Base-by-base conservation (phyloP, 2,888 invertebrate genomes). In the Oasisia sp. region DNA sequence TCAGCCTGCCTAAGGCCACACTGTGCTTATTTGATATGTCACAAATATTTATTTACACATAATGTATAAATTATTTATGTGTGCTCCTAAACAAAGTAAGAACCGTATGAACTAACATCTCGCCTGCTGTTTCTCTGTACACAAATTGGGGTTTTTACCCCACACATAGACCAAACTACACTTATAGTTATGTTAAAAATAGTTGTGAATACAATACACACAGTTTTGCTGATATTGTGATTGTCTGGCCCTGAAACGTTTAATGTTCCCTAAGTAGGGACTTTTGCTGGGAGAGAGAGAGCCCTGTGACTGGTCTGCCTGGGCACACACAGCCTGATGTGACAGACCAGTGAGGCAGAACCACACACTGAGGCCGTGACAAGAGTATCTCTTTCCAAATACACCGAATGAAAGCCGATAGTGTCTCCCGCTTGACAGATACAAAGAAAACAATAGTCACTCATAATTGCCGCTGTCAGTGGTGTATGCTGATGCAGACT, bases 301-400 rank as follows among this genome's bases (percentile, higher is more conserved):
- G 27, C 27, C 19, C 74, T 74, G 74, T 74, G 27, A 74, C 27
- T 74, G 14, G 74, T 1, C 19, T 27, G 74, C 74, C 74, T 74
- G 74, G 27, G 27, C 74, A 14, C n/a, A 19, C 74, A 74, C 5
- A 27, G 74, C 74, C 19, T 27, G 19, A 74, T 27, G 27, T 74
- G 27, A 74, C 74, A 27, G 74, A 27, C 74, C 74, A 74, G 74
- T 27, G 27, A 74, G 2, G 74, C n/a, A 27, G 74, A 74, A 74
- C 19, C 19, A 74, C 14, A 74, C n/a, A n/a, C 74, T 74, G 27
- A 74, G 74, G n/a, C 74, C 2, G 27, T 27, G 74, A 74, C 74
- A 74, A 74, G 74, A 74, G n/a, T 74, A 74, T 74, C 74, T 74
- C 74, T 74, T 74, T 74, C 74, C 7, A n/a, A 74, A 74, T 74